Conservation (phyloP, 2,113 vertebrate genomes). For the Osmerus eperlanus region DNA sequence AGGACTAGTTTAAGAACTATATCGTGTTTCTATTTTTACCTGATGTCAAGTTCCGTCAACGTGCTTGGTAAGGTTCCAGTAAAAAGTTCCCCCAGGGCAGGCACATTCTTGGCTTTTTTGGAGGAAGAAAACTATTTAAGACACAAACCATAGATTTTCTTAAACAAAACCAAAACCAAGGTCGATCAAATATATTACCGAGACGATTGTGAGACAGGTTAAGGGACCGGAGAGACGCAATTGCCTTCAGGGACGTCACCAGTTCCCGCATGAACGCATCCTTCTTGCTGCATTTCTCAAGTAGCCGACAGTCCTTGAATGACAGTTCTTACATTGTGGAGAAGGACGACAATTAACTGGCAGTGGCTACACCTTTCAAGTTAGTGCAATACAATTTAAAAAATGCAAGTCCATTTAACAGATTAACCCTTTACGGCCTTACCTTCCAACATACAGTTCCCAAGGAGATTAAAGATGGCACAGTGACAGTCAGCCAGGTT, state of each 20-base stretch:
- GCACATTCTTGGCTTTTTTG: constrained; percentile 75
- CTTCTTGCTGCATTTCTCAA: constrained; percentile 75
- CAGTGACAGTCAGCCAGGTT: constrained; percentile 78
- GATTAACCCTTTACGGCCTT: not conserved
- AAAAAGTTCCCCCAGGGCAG: constrained; percentile 82
- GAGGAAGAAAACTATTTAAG: constrained; percentile 17
- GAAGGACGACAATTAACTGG: constrained; percentile 3
- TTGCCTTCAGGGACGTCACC: constrained; percentile 74
- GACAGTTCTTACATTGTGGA: constrained; percentile 74
- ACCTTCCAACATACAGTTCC: constrained; percentile 78
- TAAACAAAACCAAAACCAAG: not conserved
- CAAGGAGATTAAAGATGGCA: constrained; percentile 79
- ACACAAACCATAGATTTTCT: not conserved
- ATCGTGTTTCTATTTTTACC: constrained; percentile 64
- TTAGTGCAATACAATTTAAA: not conserved
- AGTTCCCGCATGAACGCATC: constrained; percentile 76
- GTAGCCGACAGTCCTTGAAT: constrained; percentile 85
- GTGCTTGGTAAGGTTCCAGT: constrained; percentile 75
- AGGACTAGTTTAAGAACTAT: too few relatives aligned
- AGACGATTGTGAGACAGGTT: constrained; percentile 86
- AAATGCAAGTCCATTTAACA: not conserved
- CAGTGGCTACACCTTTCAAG: not conserved
- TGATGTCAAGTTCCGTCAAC: constrained; percentile 82
- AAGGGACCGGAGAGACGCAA: constrained; percentile 78
- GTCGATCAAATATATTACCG: constrained; percentile 57